Base-by-base conservation (phyloP, 2,797 vertebrate species). In the Coilia nasus region DNA sequence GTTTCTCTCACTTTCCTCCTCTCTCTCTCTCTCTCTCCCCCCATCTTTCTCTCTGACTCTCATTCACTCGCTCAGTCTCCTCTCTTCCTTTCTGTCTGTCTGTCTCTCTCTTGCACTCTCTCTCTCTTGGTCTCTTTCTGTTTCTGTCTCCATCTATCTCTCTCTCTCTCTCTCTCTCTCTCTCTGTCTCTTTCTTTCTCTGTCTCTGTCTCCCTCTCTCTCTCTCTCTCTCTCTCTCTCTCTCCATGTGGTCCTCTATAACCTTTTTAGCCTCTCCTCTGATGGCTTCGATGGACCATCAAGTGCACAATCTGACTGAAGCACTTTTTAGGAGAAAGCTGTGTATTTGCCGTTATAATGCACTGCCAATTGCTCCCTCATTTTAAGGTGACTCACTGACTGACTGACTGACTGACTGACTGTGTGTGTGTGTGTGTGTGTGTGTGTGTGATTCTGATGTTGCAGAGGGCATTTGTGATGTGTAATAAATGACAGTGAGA, bases 231-330 rank as follows among this genome's bases (percentile, higher is more conserved):
- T 83, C 82, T 82, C 46, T 67, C 84, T 82, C 41, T 83, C 86
- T 85, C 83, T 81, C 86, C 83, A 81, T 54, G 44, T 25, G 82
- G 62, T 86, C 83, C 84, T 83, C 82, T 31, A 57, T 83, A 82
- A 78, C 82, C 83, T 67, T 86, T 84, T 88, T 86, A 89, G 88
- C 86, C 85, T 84, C 57, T 62, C 67, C 31, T 54, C 75, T 86
- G 86, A 88, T 82, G 81, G 81, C 83, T 86, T 35, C 56, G 82
- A 87, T 88, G 86, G 83, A 50, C 67, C 60, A 81, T 87, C 83
- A 81, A 86, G 88, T 83, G 50, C 19, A 54, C 71, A 82, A 54
- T 54, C 31, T 82, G 54, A 81, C 83, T 83, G 81, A 81, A 83
- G 41, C 57, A 57, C 81, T 84, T 85, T 83, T 83, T 80, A 67